Base-by-base conservation (phyloP, 1,140 invertebrate species). In the Oscheius sp. region DNA sequence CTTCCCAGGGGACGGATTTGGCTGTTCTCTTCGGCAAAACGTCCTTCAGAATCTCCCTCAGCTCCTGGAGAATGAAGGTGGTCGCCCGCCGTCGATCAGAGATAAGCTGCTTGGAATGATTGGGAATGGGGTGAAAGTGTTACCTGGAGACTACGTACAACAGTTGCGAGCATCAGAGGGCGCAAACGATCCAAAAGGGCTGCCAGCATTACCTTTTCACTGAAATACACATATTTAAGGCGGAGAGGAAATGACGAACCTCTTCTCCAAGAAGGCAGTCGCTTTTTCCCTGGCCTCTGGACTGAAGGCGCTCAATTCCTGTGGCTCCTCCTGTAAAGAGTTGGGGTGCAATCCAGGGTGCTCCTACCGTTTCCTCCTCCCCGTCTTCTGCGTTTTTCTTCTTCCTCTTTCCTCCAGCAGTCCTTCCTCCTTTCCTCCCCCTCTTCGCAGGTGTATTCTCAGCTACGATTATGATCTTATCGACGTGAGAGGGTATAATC, bases 191-290 rank as follows among this genome's bases (percentile, higher is more conserved):
- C 7, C 7, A 55, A 55, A 20, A 55, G 23, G 7, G 4, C 23
- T 4, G 49, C 7, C 7, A 55, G 7, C 7, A 4, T 7, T 15
- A 55, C 28, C 49, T 55, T 55, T 32, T 63, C 61, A 63, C 61
- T 63, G 61, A 63, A 63, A 42, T 4, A 63, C 4, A 31, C n/a
- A 63, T 32, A 4, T 42, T 42, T 42, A n/a, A 63, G 26, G 7
- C 29, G 7, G 7, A 63, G 7, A 63, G 28, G 28, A 23, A 23
- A 23, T 7, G 28, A 55, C 7, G 15, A 55, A 55, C 49, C 49
- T 20, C 28, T 23, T 55, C 49, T 55, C 49, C 7, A 55, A 4
- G 23, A 55, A 23, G 23, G 28, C 49, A n/a, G n/a, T 55, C 7
- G 7, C 7, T 7, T 7, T 55, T 23, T 23, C 49, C 7, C 23